Evolutionary conservation across 2,113 vertebrate genomes (phyloP).

Genomic region (Illadopsis cleaveri): DNA sequence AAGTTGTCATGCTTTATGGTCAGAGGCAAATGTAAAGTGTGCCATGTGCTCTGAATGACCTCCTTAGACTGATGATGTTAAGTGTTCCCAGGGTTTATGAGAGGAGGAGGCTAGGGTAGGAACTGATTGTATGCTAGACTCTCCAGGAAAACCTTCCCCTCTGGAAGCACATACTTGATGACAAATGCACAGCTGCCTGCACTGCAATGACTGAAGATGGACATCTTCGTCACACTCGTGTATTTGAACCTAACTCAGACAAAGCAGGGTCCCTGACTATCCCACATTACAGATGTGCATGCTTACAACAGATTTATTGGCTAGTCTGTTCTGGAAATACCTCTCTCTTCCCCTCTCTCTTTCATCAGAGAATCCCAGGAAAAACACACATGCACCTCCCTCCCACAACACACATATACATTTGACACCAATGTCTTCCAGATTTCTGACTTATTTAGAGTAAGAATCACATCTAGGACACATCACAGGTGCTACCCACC

Average conservation of each 20-base stretch:
- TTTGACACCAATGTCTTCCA: not conserved
- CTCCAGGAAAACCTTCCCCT: not conserved
- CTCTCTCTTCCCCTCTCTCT: not conserved
- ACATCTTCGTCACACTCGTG: rapidly evolving
- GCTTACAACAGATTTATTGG: not conserved
- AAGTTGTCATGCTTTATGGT: not conserved
- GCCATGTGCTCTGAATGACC: not conserved
- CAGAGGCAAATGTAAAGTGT: not conserved
- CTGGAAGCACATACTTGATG: not conserved
- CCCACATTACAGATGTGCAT: not conserved
- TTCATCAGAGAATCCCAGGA: not conserved
- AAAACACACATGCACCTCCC: not conserved
- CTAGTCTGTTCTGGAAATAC: not conserved
- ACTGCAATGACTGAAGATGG: not conserved
- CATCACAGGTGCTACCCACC: not conserved
- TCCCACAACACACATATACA: not conserved
- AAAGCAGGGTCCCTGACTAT: not conserved
- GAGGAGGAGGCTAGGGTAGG: not conserved
- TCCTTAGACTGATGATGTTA: not conserved
- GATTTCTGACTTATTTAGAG: not conserved
- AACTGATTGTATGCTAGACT: not conserved
- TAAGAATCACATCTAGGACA: not conserved
- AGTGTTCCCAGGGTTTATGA: not conserved
- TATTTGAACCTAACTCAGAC: not conserved
- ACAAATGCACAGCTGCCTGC: not conserved